Evolutionary conservation across 2,888 invertebrate genomes (phyloP).

Genomic region (Mactromeris polynyma): DNA sequence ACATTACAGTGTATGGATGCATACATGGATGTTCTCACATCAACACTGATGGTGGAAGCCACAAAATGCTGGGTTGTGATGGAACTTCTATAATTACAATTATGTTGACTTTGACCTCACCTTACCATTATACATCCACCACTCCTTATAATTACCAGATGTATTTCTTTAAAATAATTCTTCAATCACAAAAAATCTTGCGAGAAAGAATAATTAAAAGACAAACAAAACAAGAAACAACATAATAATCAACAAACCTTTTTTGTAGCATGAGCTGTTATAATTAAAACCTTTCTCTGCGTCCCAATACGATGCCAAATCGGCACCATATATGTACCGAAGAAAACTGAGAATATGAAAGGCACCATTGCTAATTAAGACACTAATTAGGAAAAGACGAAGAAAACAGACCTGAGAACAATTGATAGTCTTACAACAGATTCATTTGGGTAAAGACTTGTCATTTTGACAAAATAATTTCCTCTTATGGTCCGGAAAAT

Average conservation of each 20-base stretch:
- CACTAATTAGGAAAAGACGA: slow-evolving; percentile 35
- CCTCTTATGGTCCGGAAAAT: slow-evolving; percentile 61
- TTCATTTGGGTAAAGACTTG: slow-evolving; percentile 64
- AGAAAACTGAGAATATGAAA: slow-evolving; percentile 11
- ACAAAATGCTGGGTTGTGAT: too few species aligned
- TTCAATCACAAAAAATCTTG: background rate
- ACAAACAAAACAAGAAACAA: background rate
- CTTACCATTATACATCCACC: too few species aligned
- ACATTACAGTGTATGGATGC: too few species aligned
- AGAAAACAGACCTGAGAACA: slow-evolving; percentile 47
- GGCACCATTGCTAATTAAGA: slow-evolving; percentile 36
- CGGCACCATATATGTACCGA: slow-evolving; percentile 8
- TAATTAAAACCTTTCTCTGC: slow-evolving; percentile 1
- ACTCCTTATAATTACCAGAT: background rate
- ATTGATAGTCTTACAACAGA: slow-evolving; percentile 56
- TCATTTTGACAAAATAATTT: slow-evolving; percentile 67
- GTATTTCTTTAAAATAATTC: background rate
- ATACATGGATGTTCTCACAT: too few species aligned
- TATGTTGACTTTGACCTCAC: too few species aligned
- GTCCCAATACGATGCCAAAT: slow-evolving; percentile 15
- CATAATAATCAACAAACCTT: background rate
- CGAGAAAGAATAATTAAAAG: background rate
- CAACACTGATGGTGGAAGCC: too few species aligned
- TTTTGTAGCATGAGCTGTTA: background rate
- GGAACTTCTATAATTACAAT: too few species aligned